phyloP scores from a whole-genome alignment of 1,140 invertebrate species.

The Lethrus apterus region DNA sequence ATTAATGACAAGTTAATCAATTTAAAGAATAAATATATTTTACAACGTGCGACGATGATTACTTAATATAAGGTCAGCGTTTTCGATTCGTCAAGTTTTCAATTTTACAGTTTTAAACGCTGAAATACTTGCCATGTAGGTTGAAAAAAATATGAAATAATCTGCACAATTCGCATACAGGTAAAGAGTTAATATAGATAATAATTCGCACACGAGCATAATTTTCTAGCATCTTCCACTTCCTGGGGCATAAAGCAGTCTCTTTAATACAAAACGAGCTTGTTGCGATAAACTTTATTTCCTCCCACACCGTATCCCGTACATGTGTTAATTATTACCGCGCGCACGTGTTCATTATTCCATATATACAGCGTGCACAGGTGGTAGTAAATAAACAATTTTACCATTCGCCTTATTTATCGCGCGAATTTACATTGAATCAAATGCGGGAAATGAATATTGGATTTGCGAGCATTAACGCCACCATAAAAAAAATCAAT shows the following conservation, averaged over 20 bases:
- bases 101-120: too few species aligned
- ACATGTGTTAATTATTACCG: slow-evolving; percentile 4
- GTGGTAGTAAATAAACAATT: slow-evolving; percentile 13
- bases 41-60: too few species aligned
- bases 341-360: slow-evolving; percentile 7
- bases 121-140: too few species aligned
- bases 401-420: slow-evolving; percentile 3
- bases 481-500: too few species aligned
- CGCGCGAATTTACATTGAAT: slow-evolving; percentile 9
- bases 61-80: too few species aligned
- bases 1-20: too few species aligned
- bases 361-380: slow-evolving; percentile 2
- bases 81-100: too few species aligned
- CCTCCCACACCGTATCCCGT: slow-evolving; percentile 2
- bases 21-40: too few species aligned
- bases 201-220: too few species aligned
- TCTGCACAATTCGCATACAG: too few species aligned
- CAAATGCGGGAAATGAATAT: slow-evolving; percentile 10
- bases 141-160: too few species aligned
- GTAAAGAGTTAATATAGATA: too few species aligned
- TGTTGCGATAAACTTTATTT: slow-evolving; percentile 1
- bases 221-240: background rate
- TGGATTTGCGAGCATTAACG: slow-evolving; percentile 8
- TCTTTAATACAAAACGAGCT: background rate
- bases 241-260: background rate